These are phyloP conservation scores for Drosophila putrida DNA, from an alignment of 2,888 invertebrate genomes.

Conservation along the genomic window DNA sequence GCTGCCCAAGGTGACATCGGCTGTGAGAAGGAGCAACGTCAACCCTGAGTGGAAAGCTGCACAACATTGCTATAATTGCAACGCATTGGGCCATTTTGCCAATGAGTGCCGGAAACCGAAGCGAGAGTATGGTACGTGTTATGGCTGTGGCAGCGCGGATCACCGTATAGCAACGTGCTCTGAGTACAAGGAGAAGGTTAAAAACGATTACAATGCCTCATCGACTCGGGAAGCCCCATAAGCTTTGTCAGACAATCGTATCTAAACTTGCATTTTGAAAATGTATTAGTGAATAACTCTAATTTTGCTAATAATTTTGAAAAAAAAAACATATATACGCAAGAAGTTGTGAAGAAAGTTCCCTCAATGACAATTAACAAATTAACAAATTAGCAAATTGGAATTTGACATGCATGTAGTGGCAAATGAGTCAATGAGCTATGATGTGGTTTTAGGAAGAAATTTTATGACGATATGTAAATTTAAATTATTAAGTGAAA, in stretches of 20 bases:
- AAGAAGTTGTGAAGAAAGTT: background rate
- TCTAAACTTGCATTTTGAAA: conserved; percentile 1
- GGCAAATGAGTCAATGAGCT: background rate
- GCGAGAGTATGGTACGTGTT: background rate
- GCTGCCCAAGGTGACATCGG: background rate
- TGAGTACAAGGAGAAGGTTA: background rate
- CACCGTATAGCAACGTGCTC: conserved; percentile 1
- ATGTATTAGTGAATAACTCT: background rate
- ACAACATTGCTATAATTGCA: background rate
- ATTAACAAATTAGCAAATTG: background rate
- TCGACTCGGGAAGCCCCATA: background rate
- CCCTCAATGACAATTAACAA: too few species aligned
- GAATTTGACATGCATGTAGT: background rate
- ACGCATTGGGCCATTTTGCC: conserved; percentile 1
- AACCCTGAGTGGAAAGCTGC: conserved; percentile 1
- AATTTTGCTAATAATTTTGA: background rate
- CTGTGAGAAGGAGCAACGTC: background rate
- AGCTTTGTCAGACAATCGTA: background rate
- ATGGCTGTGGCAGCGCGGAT: background rate
- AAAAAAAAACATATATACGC: background rate
- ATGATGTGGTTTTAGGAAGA: background rate
- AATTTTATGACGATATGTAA: background rate
- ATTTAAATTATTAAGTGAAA: background rate
- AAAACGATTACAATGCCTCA: background rate
- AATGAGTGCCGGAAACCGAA: background rate